Evolutionary conservation across 2,113 vertebrate genomes (phyloP), one percentile per base, ranked within the genome.

Genomic region (Redunca redunca): DNA sequence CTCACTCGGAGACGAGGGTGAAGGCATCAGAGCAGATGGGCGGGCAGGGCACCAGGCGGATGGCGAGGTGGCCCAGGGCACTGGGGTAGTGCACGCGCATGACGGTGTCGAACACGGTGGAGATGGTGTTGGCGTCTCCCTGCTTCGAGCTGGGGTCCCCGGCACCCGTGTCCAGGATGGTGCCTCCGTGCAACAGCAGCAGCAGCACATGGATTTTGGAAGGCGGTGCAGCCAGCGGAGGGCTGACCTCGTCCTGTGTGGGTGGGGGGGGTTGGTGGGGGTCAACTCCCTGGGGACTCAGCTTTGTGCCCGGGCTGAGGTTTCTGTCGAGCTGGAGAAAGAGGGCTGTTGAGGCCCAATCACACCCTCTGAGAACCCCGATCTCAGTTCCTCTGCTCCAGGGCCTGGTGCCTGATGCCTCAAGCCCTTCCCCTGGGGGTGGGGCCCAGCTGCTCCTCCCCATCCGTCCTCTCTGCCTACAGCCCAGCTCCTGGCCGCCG

Each of bases 71-170:
- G 50, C 99, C 99, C 60, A 99, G 99, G 64, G 99, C 99, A 9
- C 99, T 98, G 7, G 99, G 99, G 98, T 99, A 99, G 98, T 99
- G 99, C 43, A 99, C 99, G 0, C 99, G 99, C 99, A 99, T 99
- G 98, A 99, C 99, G 0, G 99, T 99, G 97, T 99, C 99, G 46
- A 99, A 99, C 78, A 99, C 99, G 0, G 99, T 99, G 7, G 99
- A 99, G 43, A 99, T 99, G 62, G 99, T 99, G 98, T 99, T 99
- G 97, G 99, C 98, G 43, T 99, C 99, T 0, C 99, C 99, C 98
- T 99, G 99, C 98, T 99, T 99, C 97, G 99, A 99, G 99, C 98
- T 99, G 98, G 99, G 99, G 97, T 99, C 99, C 12, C 99, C 99
- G 0, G 99, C 98, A n/a, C 99, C 99, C 0, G 99, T 99, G 96